Evolutionary conservation across 2,113 vertebrate genomes (phyloP), one percentile per base, ranked within the genome.

Genomic region (Emydocephalus ijimae): DNA sequence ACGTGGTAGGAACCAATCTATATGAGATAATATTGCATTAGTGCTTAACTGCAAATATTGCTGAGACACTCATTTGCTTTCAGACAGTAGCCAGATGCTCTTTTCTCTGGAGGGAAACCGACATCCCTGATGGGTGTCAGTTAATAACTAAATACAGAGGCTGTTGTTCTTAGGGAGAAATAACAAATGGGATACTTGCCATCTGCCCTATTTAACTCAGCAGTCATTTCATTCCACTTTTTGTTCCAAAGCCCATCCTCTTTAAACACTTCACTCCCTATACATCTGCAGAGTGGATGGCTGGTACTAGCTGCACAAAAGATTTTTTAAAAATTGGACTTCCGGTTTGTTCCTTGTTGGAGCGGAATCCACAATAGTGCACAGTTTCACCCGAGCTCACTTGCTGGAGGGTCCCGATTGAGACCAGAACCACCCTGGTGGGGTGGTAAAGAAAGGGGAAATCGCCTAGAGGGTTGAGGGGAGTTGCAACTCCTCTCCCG

Each of bases 151-250:
- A 94, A 93, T 85, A 92, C 93, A 95, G 93, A 94, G 10, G 18
- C 45, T 94, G 91, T 90, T 96, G 92, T 96, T 96, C 85, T 90
- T 96, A 94, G 94, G 91, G 93, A 96, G 94, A 94, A 95, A 94
- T 90, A 94, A 95, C 93, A 94, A 93, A 87, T 81, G 56, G 90
- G 94, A 93, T 95, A 92, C 95, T 95, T 96, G 94, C 94, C 96
- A 96, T 94, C 94, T 96, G 95, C 94, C 95, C 94, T 92, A 7
- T 93, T 92, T 11, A 39, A 85, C 29, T 59, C 14, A n/a, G 18
- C 26, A 92, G 57, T 93, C 0, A 0, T 93, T 0, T 0, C 89
- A 86, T 34, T 18, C 81, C 24, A 4, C 0, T 0, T 56, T 45
- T 93, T 0, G 12, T 0, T 56, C 74, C 12, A 21, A 48, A 61